Evolutionary conservation across 2,113 vertebrate species (phyloP).

Genomic region (Alligator sinensis): DNA sequence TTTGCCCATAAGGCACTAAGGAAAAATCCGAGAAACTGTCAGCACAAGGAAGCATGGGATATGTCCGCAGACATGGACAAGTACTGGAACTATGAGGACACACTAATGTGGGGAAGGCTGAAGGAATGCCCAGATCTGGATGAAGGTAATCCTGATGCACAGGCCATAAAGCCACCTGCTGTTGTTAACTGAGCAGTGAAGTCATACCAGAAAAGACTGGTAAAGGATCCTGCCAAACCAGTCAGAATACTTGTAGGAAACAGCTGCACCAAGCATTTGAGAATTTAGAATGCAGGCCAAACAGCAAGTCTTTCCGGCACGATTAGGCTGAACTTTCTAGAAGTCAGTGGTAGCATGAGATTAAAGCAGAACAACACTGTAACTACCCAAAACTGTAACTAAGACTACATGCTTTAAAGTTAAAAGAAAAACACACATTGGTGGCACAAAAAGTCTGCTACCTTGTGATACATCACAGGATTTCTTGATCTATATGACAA

Average conservation of each 20-base stretch:
- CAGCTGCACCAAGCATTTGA: background rate
- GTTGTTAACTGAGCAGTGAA: background rate
- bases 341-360: slow-evolving; percentile 25
- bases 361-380: slow-evolving; percentile 7
- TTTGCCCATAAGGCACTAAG: no score
- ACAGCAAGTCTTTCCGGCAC: slow-evolving; percentile 13
- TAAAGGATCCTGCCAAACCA: slow-evolving; percentile 49
- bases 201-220: slow-evolving; percentile 41
- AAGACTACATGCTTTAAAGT: background rate
- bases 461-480: slow-evolving; percentile 60
- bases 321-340: slow-evolving; percentile 21
- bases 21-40: background rate
- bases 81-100: no score
- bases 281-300: background rate
- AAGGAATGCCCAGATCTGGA: background rate
- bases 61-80: background rate
- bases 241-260: background rate
- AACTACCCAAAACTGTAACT: background rate
- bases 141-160: background rate
- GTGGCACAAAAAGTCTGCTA: slow-evolving; percentile 17
- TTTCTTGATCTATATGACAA: slow-evolving; percentile 41
- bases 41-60: background rate
- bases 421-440: slow-evolving; percentile 18
- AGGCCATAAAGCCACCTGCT: background rate
- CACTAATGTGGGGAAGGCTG: no score